phyloP scores from a whole-genome alignment of 2,797 vertebrate genomes.

The Odontamblyopus lacepedii region DNA sequence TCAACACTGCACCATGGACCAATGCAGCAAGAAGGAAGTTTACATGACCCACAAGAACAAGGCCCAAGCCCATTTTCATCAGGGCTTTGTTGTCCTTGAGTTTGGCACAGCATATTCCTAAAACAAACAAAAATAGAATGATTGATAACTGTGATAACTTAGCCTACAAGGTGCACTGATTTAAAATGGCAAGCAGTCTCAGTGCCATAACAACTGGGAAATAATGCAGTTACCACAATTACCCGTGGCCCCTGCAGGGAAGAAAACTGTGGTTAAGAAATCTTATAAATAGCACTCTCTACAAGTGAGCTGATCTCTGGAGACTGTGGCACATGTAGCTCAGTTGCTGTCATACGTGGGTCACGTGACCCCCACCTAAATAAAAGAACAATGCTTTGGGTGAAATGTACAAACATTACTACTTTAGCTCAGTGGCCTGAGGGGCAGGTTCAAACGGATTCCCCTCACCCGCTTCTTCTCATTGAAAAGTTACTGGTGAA shows the following conservation, averaged over 20 bases:
- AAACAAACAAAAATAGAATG: not conserved
- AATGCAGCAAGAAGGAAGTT: constrained; percentile 85
- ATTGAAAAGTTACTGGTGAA: constrained; percentile 29
- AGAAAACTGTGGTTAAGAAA: not conserved
- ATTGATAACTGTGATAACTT: too few species aligned
- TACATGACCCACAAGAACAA: constrained; percentile 89
- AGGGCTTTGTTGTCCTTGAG: constrained; percentile 84
- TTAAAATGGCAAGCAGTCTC: constrained; percentile 15
- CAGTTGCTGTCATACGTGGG: not conserved
- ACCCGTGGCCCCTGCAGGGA: constrained; percentile 28
- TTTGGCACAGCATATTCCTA: constrained; percentile 79
- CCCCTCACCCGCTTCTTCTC: not conserved
- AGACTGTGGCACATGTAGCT: not conserved
- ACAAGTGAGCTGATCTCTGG: constrained; percentile 4
- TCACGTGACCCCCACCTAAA: constrained; percentile 1
- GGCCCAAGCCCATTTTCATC: constrained; percentile 91
- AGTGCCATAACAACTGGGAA: constrained; percentile 2
- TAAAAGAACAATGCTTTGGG: constrained; percentile 44
- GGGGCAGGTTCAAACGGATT: constrained; percentile 17
- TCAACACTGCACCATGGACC: constrained; percentile 85
- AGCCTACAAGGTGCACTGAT: not conserved
- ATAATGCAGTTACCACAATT: constrained; percentile 25
- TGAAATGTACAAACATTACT: constrained; percentile 39
- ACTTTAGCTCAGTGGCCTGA: constrained; percentile 14
- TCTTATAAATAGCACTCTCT: not conserved